Evolutionary conservation across 2,888 invertebrate genomes (phyloP), one percentile per base, ranked within the genome.

Genomic region (Metopia argyrocephala): DNA sequence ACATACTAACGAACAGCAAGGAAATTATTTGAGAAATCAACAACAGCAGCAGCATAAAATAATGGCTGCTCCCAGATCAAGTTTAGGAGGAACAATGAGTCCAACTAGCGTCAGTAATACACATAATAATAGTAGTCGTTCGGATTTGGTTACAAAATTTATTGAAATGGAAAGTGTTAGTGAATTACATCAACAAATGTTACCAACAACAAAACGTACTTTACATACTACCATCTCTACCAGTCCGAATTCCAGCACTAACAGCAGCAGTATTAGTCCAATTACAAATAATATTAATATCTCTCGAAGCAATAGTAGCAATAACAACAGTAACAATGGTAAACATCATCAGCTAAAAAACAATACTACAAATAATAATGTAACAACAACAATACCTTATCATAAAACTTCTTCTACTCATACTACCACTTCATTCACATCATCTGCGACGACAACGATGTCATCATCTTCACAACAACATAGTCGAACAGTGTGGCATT

Each of bases 401-500:
- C 62, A 54, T 56, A 68, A 48, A 56, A 38, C 38, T 38, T 38
- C 38, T 38, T 12, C 61, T 48, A 50, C 69, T 7, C 57, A 73
- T 6, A 52, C 76, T 18, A 57, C 79, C 50, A 61, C 78, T 52
- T 21, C 68, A 38, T 78, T 80, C 3, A 45, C 65, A 28, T 65
- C 69, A 52, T 61, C 70, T 5, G 2, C 66, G 23, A 28, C 56
- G 9, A 27, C 69, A 48, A 5, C 76, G 25, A 48, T 46, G 45
- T 20, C 52, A 52, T 62, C 76, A 48, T 64, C 76, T 21, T 70
- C 81, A 28, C 23, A 61, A 20, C 80, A 80, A 61, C 78, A 85
- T 82, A 90, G 89, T 86, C 90, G 90, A 83, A 90, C 90, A 79
- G 89, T 90, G 75, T 90, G 90, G 90, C 89, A 90, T 85, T 85